These are phyloP conservation scores for Pseudomyrmex sp. DNA, from an alignment of 1,140 invertebrate species.

Conservation along the genomic window DNA sequence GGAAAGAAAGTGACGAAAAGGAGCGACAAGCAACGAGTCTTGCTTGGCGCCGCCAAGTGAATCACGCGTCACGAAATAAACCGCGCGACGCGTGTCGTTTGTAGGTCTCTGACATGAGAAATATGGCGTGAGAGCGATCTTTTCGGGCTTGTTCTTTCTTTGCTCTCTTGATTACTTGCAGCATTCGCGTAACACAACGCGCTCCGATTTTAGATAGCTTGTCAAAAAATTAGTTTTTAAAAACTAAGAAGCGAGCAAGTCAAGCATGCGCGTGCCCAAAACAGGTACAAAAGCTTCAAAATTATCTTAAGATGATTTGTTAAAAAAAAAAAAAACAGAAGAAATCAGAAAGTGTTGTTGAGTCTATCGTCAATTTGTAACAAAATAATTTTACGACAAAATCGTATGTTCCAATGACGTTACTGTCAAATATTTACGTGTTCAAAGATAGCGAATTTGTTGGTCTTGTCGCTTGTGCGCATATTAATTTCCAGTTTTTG, in stretches of 20 bases:
- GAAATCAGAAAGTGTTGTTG: not conserved
- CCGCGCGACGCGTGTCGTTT: slow-evolving; percentile 55
- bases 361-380: not conserved
- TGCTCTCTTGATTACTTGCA: slow-evolving; percentile 15
- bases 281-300: too few species aligned
- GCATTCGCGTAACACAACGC: not conserved
- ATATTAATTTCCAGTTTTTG: slow-evolving; percentile 22
- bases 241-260: not conserved
- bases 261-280: not conserved
- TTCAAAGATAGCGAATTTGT: slow-evolving; percentile 1
- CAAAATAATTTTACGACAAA: not conserved
- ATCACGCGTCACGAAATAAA: slow-evolving; percentile 74
- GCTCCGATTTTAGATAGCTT: slow-evolving; percentile 17
- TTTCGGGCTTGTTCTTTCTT: slow-evolving; percentile 56
- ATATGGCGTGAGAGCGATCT: slow-evolving; percentile 35
- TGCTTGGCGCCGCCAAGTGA: slow-evolving; percentile 74
- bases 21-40: slow-evolving; percentile 51
- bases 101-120: slow-evolving; percentile 56
- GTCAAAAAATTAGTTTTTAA: not conserved
- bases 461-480: slow-evolving; percentile 2
- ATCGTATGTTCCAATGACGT: not conserved
- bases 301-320: not conserved
- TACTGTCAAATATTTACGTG: slow-evolving; percentile 5
- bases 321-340: not conserved
- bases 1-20: slow-evolving; percentile 63